Conservation (phyloP, 2,888 invertebrate species). For the Drosophila meridiana region DNA sequence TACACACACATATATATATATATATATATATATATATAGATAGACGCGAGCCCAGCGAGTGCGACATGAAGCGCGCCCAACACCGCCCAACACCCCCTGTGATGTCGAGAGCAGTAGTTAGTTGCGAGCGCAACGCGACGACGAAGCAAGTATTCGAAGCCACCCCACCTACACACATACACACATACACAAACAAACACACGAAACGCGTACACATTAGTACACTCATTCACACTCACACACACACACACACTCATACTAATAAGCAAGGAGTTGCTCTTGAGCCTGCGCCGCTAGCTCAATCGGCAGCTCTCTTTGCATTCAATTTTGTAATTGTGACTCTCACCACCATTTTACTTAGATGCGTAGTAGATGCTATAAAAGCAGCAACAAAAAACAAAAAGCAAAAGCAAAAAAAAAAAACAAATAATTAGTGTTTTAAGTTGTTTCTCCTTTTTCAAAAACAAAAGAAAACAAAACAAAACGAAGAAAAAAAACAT, state of each 20-base stretch:
- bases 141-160: conserved; percentile 81
- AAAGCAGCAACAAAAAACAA: conserved; percentile 44
- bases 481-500: conserved; percentile 41
- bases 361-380: conserved; percentile 77
- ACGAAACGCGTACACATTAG: conserved; percentile 40
- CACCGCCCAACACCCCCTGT: conserved; percentile 74
- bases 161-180: conserved; percentile 78
- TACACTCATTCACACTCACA: conserved; percentile 44
- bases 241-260: conserved; percentile 67
- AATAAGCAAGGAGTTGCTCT: conserved; percentile 33
- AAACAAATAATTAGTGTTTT: conserved; percentile 71
- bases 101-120: conserved; percentile 77
- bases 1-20: conserved; percentile 11
- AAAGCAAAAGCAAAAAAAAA: conserved; percentile 33
- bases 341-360: conserved; percentile 81
- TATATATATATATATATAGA: conserved; percentile 16
- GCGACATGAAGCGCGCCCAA: conserved; percentile 52
- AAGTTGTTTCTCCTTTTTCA: conserved; percentile 79
- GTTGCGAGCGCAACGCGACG: conserved; percentile 75
- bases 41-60: conserved; percentile 56
- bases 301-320: conserved; percentile 36
- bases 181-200: conserved; percentile 43
- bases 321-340: conserved; percentile 77
- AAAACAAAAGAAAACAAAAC: conserved; percentile 50
- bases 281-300: conserved; percentile 24